Base-by-base conservation (phyloP, 2,113 vertebrate species). In the Mionectes macconnelli region DNA sequence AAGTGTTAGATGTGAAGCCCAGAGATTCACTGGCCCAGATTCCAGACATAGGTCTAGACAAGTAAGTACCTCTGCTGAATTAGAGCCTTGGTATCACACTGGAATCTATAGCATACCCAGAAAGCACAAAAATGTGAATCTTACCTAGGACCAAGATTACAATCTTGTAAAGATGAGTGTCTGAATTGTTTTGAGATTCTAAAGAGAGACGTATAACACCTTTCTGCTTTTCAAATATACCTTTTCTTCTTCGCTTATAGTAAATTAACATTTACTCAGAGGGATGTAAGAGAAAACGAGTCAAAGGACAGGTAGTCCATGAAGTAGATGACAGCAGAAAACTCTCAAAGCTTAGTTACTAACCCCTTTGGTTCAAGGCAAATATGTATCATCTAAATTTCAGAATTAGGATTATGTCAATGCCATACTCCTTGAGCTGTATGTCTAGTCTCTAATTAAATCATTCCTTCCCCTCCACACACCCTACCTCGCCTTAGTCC, bases 191-290 rank as follows among this genome's bases (percentile, higher is more conserved):
- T 53, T 50, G 40, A 52, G 57, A 63, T 64, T 75, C 39, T 82
- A 42, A 68, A 79, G 31, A 4, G 35, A 83, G 40, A 84, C 44
- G 72, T 0, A 0, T 31, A 56, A 72, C 47, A 90, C n/a, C 52
- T 77, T 81, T 89, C 56, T 44, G 85, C 37, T 92, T 94, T 96
- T 95, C 53, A 82, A 94, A 91, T 73, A 40, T 74, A 79, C 64
- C 39, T 89, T n/a, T 85, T 91, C 53, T 83, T 52, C 62, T 93
- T 87, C 83, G 13, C 37, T 39, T 89, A 55, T 3, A 18, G 56
- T 69, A 89, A 93, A 44, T 82, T 23, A 60, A 23, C 42, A 62
- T 60, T 83, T 89, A 62, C 19, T 91, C 62, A 47, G 33, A 30
- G 67, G 82, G 33, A 84, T 62, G 31, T 15, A 72, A 87, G 44